Evolutionary conservation across 2,113 vertebrate genomes (phyloP).

Genomic region (Aplodontia rufa): DNA sequence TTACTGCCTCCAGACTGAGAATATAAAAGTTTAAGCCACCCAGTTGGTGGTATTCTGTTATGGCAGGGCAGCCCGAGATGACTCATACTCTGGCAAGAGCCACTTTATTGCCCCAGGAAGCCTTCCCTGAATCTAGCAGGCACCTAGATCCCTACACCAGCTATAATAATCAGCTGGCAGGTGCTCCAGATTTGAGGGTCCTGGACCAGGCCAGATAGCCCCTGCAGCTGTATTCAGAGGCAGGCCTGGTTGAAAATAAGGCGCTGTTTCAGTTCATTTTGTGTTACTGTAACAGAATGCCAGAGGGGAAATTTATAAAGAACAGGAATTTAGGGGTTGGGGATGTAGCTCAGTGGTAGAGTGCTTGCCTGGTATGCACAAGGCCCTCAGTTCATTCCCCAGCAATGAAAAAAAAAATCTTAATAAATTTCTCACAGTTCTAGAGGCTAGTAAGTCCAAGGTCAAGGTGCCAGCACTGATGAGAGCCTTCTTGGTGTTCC

Average conservation of each 20-base stretch:
- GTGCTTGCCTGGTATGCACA: no score
- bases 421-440: neutral
- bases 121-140: neutral
- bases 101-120: neutral
- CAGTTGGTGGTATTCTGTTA: neutral
- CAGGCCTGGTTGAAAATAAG: neutral
- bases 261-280: neutral
- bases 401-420: no score
- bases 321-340: neutral
- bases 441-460: neutral
- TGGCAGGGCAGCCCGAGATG: neutral
- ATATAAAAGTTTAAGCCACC: neutral
- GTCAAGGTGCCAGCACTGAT: neutral
- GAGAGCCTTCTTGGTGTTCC: no score
- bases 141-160: neutral
- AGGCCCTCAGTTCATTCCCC: no score
- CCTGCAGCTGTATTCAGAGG: neutral
- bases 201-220: neutral
- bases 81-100: neutral
- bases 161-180: neutral
- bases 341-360: neutral
- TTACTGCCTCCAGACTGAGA: neutral
- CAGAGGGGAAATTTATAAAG: neutral
- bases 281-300: neutral
- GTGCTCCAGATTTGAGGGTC: neutral